Evolutionary conservation across 2,888 invertebrate genomes (phyloP).

Genomic region (Scaptodrosophila latifasciaeformis): DNA sequence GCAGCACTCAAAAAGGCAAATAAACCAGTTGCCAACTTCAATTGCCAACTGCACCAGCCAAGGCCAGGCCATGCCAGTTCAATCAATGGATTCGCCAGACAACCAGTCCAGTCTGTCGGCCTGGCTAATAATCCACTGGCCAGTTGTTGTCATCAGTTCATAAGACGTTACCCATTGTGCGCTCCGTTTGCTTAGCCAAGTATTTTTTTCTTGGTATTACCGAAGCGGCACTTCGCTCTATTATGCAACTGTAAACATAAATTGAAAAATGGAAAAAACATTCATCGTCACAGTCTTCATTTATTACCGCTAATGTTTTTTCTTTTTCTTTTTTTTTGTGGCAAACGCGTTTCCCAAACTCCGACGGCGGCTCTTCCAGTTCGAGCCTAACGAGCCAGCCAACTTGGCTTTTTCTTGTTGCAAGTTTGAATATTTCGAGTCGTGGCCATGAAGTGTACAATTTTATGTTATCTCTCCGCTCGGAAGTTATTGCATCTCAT

Average conservation of each 20-base stretch:
- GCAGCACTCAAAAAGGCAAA: no score
- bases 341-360: constrained; percentile 14
- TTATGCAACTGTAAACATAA: constrained; percentile 44
- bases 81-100: no score
- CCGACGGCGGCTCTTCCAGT: no score
- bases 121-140: no score
- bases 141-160: no score
- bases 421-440: constrained; percentile 20
- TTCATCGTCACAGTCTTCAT: constrained; percentile 35
- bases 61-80: constrained; percentile 43
- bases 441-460: constrained; percentile 45
- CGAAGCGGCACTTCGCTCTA: constrained; percentile 44
- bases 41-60: constrained; percentile 41
- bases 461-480: constrained; percentile 41
- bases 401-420: constrained; percentile 12
- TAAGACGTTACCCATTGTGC: no score
- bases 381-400: no score
- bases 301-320: no score
- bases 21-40: constrained; percentile 44
- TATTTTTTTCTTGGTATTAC: constrained; percentile 50
- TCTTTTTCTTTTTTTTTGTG: no score
- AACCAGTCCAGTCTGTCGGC: no score
- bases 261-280: constrained; percentile 18
- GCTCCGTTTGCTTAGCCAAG: no score
- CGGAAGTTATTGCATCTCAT: constrained; percentile 49